Evolutionary conservation across 2,113 vertebrate species (phyloP).

Genomic region (Cyprinus carpio): DNA sequence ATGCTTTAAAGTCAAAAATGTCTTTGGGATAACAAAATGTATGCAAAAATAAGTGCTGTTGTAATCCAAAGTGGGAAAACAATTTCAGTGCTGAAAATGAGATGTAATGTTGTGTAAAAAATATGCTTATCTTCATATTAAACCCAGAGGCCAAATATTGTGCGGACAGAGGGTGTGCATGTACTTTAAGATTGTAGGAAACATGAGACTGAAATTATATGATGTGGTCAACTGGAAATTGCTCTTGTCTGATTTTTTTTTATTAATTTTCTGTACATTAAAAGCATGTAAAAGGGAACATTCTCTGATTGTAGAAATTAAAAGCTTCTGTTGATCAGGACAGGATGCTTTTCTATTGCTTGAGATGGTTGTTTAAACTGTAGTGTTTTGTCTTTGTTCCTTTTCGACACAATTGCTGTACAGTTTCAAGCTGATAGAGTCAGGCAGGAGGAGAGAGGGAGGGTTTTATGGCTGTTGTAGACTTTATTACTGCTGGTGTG

Average conservation of each 20-base stretch:
- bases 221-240: not conserved
- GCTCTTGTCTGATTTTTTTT: not conserved
- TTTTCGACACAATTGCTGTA: constrained; percentile 11
- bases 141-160: not conserved
- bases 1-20: not conserved
- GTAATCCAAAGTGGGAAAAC: not conserved
- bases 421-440: not conserved
- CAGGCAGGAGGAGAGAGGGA: not conserved
- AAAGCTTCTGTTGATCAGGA: not conserved
- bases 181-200: not conserved
- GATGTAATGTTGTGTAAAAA: not conserved
- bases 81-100: constrained; percentile 11
- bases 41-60: not conserved
- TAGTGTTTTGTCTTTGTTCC: not conserved
- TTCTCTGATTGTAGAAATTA: not conserved
- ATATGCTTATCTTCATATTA: not conserved
- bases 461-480: not conserved
- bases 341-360: not conserved
- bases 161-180: not conserved
- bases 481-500: not conserved
- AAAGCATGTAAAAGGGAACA: not conserved
- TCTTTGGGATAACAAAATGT: not conserved
- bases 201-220: not conserved
- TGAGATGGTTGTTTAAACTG: not conserved
- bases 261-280: not conserved